Base-by-base conservation (phyloP, 2,888 invertebrate genomes). In the Drosophila vallismaia region DNA sequence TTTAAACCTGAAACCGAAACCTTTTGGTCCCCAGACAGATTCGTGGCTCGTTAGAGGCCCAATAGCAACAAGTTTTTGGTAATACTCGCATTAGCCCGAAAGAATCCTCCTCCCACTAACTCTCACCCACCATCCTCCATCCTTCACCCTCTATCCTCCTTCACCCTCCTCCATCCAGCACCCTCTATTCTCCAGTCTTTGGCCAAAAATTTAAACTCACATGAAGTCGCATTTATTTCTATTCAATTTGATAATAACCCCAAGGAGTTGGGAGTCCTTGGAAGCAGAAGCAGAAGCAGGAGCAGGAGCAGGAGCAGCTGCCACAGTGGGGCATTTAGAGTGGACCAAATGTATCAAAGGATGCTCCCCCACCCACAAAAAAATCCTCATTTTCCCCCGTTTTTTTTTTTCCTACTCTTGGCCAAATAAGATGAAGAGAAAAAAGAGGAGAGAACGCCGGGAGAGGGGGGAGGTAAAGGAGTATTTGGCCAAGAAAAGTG, bases 161-260 rank as follows among this genome's bases (percentile, higher is more conserved):
- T 14, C 14, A 14, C 14, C 14, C 14, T 14, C 1, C 14, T 14
- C 14, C 14, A 14, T 1, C 14, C 14, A 1, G 1, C 19, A 19
- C 19, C 19, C 19, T 1, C 19, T 19, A 19, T 2, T 1, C 19
- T 19, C 19, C 19, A 1, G 19, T 19, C 19, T 19, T 19, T 55
- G 70, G 49, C 36, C 60, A 56, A 36, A 68, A 79, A 75, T 87
- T 87, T 81, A 59, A 73, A 64, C 88, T 78, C 86, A 75, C 79
- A 87, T 87, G 80, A 76, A 87, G 73, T 73, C 77, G 83, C 78
- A 82, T 82, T 82, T 88, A 88, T 86, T 82, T 82, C 86, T 82
- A 88, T 82, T 82, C 88, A 82, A 82, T 82, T 82, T 88, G 86
- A 82, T 82, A 89, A 84, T 80, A 77, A 75, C 86, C 86, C 68